Conservation (phyloP, 2,888 invertebrate genomes). For the Orthonevra nobilis region DNA sequence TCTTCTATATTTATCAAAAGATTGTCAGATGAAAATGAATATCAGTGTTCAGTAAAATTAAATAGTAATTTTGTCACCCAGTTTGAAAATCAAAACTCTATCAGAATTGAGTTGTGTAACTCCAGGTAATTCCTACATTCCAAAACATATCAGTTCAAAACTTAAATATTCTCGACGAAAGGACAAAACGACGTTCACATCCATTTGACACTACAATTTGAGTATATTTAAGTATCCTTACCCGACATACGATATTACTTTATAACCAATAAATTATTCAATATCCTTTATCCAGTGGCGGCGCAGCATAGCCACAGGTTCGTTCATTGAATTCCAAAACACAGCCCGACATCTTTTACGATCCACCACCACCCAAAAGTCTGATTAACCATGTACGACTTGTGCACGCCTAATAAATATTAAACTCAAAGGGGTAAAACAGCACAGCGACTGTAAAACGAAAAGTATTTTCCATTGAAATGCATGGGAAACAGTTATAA, state of each 20-base stretch:
- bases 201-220: constrained; percentile 6
- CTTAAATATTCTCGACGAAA: too few relatives aligned
- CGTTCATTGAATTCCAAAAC: constrained; percentile 40
- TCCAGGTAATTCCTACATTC: too few relatives aligned
- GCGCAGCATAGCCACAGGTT: not conserved
- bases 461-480: constrained; percentile 35
- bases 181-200: too few relatives aligned
- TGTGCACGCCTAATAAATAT: constrained; percentile 50
- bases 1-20: too few relatives aligned
- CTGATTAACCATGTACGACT: constrained; percentile 40
- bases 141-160: too few relatives aligned
- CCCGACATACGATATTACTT: constrained; percentile 2
- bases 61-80: too few relatives aligned
- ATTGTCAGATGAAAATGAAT: too few relatives aligned
- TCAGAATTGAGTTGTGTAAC: too few relatives aligned
- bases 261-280: constrained; percentile 42
- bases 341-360: constrained; percentile 33
- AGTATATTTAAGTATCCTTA: not conserved
- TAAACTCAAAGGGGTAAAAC: constrained; percentile 54
- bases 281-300: not conserved
- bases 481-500: constrained; percentile 54
- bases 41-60: too few relatives aligned
- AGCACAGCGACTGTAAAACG: constrained; percentile 23
- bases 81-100: too few relatives aligned
- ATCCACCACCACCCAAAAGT: not conserved